Percentiles rank a stretch among this genome's conserved stretches.
These are phyloP conservation scores for Protonemura montana DNA, from an alignment of 2,888 invertebrate genomes.

Conservation along the genomic window DNA sequence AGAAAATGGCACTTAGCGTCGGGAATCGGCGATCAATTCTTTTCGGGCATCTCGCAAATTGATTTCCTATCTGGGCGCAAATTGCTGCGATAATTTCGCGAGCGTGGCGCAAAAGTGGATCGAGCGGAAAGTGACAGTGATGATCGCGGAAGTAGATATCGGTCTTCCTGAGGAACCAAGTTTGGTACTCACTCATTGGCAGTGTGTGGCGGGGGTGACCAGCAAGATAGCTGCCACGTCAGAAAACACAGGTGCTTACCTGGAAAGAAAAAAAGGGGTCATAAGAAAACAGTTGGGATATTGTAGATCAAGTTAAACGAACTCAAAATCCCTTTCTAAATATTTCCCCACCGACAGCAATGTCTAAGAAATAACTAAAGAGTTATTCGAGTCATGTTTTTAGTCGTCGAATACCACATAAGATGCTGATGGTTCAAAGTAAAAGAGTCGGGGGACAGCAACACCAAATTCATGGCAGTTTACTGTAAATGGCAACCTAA, in stretches of 20 bases:
- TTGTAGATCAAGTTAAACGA: too few relatives aligned
- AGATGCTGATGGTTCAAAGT: too few relatives aligned
- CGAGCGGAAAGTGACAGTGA: not conserved
- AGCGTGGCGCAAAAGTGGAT: conserved; percentile 7
- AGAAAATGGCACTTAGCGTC: not conserved
- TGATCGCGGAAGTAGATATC: not conserved
- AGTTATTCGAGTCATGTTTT: too few relatives aligned
- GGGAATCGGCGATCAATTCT: not conserved
- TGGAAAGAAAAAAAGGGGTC: not conserved
- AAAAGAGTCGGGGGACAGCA: too few relatives aligned
- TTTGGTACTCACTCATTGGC: not conserved
- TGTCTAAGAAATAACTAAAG: too few relatives aligned
- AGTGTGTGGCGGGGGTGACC: not conserved
- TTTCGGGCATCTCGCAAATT: not conserved
- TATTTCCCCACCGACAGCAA: too few relatives aligned
- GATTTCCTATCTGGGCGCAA: not conserved
- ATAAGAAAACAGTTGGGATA: too few relatives aligned
- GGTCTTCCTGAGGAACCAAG: not conserved
- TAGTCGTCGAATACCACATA: too few relatives aligned
- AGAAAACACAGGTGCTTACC: not conserved
- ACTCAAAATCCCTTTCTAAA: too few relatives aligned
- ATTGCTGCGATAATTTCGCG: not conserved
- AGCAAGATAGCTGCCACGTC: not conserved
- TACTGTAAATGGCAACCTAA: too few relatives aligned
- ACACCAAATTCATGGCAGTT: too few relatives aligned